A percentile compares a stretch with the other conserved stretches of the same genome.
Evolutionary conservation across 2,888 invertebrate genomes (phyloP).

Genomic region (Choristoneura rosaceana): DNA sequence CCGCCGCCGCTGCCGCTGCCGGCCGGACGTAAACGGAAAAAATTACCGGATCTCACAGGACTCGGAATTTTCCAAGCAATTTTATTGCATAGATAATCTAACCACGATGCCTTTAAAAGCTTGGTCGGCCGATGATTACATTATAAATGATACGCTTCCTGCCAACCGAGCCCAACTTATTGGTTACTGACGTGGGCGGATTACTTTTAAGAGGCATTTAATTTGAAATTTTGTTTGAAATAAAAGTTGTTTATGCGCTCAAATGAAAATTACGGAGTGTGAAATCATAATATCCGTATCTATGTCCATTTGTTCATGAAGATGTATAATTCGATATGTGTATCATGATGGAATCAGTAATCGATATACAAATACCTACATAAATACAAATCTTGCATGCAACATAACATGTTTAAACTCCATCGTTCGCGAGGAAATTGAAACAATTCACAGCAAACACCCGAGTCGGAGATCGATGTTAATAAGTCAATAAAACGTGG

Average conservation of each 20-base stretch:
- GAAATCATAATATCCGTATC: no score
- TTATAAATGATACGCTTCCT: conserved; percentile 28
- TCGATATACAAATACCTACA: no score
- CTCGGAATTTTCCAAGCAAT: conserved; percentile 69
- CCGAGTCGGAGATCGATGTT: conserved; percentile 75
- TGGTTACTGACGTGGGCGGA: conserved; percentile 5
- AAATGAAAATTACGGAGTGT: no score
- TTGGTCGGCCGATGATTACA: conserved; percentile 27
- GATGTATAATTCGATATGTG: neutral
- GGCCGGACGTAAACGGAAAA: conserved; percentile 76
- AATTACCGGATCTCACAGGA: conserved; percentile 75
- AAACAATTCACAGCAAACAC: conserved; percentile 58
- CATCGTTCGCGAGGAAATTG: conserved; percentile 37
- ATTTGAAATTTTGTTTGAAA: neutral
- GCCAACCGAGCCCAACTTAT: neutral
- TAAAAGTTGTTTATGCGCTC: neutral
- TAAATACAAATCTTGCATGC: conserved; percentile 37
- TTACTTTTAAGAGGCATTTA: neutral
- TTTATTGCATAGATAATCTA: conserved; percentile 59
- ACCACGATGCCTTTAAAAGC: conserved; percentile 57
- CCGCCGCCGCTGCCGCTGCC: conserved; percentile 51
- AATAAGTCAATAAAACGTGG: conserved; percentile 80
- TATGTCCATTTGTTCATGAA: neutral
- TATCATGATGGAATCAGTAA: conserved; percentile 6
- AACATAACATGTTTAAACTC: conserved; percentile 37